A percentile compares a stretch with the other conserved stretches of the same genome.
These are phyloP conservation scores for Ostrea edulis DNA, from an alignment of 1,140 invertebrate genomes.

Conservation along the genomic window DNA sequence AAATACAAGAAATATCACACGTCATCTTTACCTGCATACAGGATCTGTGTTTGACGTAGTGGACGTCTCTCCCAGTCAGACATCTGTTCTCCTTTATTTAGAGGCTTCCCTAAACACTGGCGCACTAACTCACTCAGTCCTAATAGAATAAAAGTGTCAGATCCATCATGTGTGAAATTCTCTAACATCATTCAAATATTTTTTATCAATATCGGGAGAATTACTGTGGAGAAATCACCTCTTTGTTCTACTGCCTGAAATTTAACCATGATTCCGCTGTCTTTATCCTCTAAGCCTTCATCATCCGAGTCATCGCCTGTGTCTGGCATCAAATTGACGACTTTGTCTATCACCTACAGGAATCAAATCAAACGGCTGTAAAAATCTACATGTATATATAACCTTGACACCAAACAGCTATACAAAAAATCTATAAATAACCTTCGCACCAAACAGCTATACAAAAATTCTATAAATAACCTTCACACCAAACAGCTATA, in stretches of 20 bases:
- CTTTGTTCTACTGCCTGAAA: constrained; percentile 55
- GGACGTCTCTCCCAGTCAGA: constrained; percentile 93
- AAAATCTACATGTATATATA: background rate
- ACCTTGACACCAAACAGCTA: too few relatives aligned
- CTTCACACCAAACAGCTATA: background rate
- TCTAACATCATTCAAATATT: background rate
- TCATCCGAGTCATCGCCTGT: constrained; percentile 26
- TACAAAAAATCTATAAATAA: too few relatives aligned
- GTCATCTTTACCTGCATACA: constrained; percentile 85
- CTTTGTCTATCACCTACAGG: constrained; percentile 53
- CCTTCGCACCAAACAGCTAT: too few relatives aligned
- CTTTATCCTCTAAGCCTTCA: constrained; percentile 41
- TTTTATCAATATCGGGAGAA: background rate
- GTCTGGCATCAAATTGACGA: constrained; percentile 48
- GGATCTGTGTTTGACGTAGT: constrained; percentile 86
- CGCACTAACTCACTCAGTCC: constrained; percentile 87
- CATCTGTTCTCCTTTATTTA: constrained; percentile 91
- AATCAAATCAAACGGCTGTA: background rate
- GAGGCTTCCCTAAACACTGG: constrained; percentile 85
- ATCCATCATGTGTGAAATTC: background rate
- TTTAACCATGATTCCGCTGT: constrained; percentile 47
- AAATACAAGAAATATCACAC: background rate
- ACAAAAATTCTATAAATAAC: background rate
- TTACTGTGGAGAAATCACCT: background rate
- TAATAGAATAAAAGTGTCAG: background rate